A percentile compares a stretch with the other conserved stretches of the same genome.
Conservation (phyloP, 2,797 vertebrate genomes). For the Tangara arthus region DNA sequence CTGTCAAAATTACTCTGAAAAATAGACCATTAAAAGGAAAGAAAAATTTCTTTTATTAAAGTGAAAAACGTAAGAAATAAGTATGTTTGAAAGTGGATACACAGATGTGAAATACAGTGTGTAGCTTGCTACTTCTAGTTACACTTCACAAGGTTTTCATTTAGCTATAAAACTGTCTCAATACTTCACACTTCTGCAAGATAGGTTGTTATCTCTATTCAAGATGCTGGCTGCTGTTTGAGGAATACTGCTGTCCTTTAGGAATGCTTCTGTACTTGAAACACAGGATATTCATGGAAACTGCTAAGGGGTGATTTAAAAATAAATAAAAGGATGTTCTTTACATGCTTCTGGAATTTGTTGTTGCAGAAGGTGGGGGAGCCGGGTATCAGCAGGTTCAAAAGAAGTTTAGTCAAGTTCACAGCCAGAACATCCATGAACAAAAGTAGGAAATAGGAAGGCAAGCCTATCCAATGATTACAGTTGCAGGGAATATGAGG, state of each 20-base stretch:
- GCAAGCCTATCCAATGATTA: background rate
- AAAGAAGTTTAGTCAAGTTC: background rate
- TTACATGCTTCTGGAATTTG: background rate
- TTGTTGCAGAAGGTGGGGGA: background rate
- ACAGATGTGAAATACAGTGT: background rate
- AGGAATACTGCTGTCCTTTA: background rate
- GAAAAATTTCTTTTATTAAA: background rate
- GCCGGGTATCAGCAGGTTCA: background rate
- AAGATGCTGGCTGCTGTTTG: background rate
- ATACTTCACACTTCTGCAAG: background rate
- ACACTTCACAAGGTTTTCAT: background rate
- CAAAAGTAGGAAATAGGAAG: background rate
- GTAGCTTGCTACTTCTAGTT: background rate
- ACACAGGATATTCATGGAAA: background rate
- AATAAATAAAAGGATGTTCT: background rate
- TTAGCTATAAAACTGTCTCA: background rate
- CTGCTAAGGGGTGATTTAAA: background rate
- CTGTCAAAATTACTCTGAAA: background rate
- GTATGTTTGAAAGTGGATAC: background rate
- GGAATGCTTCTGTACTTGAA: background rate
- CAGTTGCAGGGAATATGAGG: background rate
- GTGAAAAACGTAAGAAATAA: background rate
- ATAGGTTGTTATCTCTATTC: background rate
- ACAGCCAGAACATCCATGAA: background rate
- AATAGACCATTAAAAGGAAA: background rate